Percentiles rank a stretch among this genome's conserved stretches.
These are phyloP conservation scores for Cataglyphis rosenhaueri DNA, from an alignment of 2,888 invertebrate species.

Conservation along the genomic window DNA sequence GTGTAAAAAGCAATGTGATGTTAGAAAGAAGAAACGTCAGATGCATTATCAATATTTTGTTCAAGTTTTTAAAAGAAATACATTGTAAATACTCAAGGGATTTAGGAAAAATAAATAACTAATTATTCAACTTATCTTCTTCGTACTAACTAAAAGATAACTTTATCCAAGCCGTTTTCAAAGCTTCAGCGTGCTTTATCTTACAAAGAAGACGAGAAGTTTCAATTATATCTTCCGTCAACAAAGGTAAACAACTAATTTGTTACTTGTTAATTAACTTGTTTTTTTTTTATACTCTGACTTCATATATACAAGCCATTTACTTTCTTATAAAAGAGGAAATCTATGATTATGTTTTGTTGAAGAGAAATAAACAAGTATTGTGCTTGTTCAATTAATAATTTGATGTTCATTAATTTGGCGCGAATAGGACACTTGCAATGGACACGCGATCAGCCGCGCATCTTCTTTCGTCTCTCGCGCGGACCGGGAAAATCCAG, in stretches of 20 bases:
- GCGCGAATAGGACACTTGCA: neutral
- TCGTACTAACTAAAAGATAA: neutral
- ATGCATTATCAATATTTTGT: neutral
- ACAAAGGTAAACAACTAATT: neutral
- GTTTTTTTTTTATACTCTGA: neutral
- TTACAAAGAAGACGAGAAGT: neutral
- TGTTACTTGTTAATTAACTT: neutral
- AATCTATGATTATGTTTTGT: neutral
- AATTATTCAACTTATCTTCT: neutral
- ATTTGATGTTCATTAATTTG: neutral
- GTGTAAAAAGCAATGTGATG: neutral
- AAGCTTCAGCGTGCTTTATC: neutral
- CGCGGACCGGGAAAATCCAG: neutral
- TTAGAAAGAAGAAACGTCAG: neutral
- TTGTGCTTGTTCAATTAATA: neutral
- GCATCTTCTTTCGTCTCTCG: constrained; percentile 6
- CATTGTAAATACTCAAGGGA: neutral
- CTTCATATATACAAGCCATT: neutral
- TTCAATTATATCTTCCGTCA: constrained; percentile 3
- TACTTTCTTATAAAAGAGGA: neutral
- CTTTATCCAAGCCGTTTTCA: neutral
- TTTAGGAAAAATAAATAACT: neutral
- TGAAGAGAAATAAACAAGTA: neutral
- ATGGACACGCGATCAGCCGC: constrained; percentile 9
- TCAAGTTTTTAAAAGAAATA: neutral